Conservation (phyloP, 2,797 vertebrate species). For the Cichlasoma orientale region DNA sequence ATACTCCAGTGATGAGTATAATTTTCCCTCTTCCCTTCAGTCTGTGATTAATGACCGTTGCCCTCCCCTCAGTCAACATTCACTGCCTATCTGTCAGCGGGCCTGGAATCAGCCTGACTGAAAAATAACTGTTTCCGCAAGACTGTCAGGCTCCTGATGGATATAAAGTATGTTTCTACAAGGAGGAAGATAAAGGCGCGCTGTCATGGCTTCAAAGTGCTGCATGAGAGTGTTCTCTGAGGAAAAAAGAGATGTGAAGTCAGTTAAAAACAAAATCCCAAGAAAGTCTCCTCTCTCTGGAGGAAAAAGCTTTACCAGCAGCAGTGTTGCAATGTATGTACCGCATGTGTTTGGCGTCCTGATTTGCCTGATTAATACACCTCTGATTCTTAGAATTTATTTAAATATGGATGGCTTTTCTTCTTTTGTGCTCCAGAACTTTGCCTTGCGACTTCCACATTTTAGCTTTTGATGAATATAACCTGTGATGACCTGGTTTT, state of each 20-base stretch:
- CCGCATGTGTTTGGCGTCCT: not conserved
- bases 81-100: conserved; percentile 20
- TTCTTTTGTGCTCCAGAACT: not conserved
- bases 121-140: conserved; percentile 6
- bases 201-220: conserved; percentile 33
- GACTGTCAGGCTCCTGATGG: conserved; percentile 17
- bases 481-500: conserved; percentile 33
- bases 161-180: conserved; percentile 23
- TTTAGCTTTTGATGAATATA: conserved; percentile 13
- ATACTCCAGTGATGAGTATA: conserved; percentile 21
- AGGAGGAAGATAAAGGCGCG: conserved; percentile 28
- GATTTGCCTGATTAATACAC: conserved; percentile 1
- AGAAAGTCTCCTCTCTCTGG: not conserved
- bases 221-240: not conserved
- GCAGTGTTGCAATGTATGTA: not conserved
- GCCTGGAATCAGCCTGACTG: not conserved
- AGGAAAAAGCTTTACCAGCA: not conserved
- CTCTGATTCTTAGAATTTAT: not conserved
- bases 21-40: conserved; percentile 23
- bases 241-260: conserved; percentile 11
- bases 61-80: conserved; percentile 29
- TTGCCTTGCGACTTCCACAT: not conserved
- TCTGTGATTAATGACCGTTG: conserved; percentile 29
- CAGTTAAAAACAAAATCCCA: conserved; percentile 19
- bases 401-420: not conserved